These are phyloP conservation scores for Lithophane ornitopus DNA, from an alignment of 2,888 invertebrate genomes.

Conservation along the genomic window DNA sequence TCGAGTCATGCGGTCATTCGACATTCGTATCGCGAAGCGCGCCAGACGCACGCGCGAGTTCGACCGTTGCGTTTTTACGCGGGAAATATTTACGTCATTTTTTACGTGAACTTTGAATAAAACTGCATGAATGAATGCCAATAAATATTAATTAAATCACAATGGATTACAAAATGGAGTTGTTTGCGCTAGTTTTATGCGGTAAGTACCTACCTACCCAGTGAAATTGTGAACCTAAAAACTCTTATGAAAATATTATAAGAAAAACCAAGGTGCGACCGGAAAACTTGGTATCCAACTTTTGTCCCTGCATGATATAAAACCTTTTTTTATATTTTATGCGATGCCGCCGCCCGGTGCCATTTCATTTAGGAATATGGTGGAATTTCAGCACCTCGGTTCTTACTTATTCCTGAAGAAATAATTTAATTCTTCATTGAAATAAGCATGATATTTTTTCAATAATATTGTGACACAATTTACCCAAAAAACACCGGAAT, in stretches of 20 bases:
- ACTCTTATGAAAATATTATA: background rate
- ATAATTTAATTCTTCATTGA: background rate
- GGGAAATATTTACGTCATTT: constrained; percentile 72
- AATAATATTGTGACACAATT: constrained; percentile 16
- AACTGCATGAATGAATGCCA: constrained; percentile 63
- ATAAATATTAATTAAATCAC: constrained; percentile 60
- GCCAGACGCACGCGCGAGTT: constrained; percentile 83
- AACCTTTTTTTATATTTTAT: background rate
- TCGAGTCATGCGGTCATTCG: constrained; percentile 62
- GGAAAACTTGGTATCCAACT: background rate
- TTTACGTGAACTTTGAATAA: constrained; percentile 71
- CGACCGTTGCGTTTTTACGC: constrained; percentile 70
- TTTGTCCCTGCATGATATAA: background rate
- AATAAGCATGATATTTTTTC: background rate
- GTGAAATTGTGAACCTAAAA: constrained; percentile 14
- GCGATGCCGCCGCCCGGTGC: background rate
- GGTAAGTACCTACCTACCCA: constrained; percentile 81
- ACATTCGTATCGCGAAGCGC: constrained; percentile 85
- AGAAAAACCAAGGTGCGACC: background rate
- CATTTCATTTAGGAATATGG: too few species aligned
- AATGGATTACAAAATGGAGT: constrained; percentile 78
- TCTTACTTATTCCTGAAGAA: background rate
- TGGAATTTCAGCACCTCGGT: background rate
- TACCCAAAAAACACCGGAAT: constrained; percentile 46
- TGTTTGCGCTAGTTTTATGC: constrained; percentile 81